phyloP scores from a whole-genome alignment of 2,113 vertebrate genomes.

The Varanus salvator region DNA sequence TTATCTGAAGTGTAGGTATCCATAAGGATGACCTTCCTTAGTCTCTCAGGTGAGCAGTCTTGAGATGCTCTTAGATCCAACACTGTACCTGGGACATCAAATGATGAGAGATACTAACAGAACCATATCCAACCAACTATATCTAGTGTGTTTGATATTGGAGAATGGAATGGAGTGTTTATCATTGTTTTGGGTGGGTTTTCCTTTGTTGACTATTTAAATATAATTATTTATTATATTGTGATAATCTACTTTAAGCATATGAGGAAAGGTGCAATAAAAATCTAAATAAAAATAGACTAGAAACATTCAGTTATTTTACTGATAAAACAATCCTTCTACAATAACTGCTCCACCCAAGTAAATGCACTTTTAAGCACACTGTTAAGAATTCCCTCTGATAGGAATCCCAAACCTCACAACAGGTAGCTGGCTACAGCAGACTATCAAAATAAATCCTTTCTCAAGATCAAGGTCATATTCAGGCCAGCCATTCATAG shows the following conservation, averaged over 20 bases:
- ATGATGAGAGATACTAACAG: slow-evolving; percentile 6
- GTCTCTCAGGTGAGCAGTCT: neutral
- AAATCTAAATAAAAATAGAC: neutral
- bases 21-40: slow-evolving; percentile 12
- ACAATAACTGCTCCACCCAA: slow-evolving; percentile 62
- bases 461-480: slow-evolving; percentile 85
- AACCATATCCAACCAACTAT: neutral
- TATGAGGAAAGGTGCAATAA: neutral
- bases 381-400: slow-evolving; percentile 78
- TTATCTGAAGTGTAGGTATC: neutral
- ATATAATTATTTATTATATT: neutral
- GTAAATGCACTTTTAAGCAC: slow-evolving; percentile 76
- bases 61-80: neutral
- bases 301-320: slow-evolving; percentile 49
- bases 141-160: neutral
- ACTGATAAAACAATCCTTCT: slow-evolving; percentile 66
- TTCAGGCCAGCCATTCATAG: slow-evolving; percentile 81
- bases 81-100: neutral
- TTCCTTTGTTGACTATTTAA: neutral
- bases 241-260: neutral
- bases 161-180: neutral
- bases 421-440: slow-evolving; percentile 85
- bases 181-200: neutral
- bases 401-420: slow-evolving; percentile 86
- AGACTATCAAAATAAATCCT: slow-evolving; percentile 91